Evolutionary conservation across 2,888 invertebrate genomes (phyloP).

Genomic region (Byasa hedistus): DNA sequence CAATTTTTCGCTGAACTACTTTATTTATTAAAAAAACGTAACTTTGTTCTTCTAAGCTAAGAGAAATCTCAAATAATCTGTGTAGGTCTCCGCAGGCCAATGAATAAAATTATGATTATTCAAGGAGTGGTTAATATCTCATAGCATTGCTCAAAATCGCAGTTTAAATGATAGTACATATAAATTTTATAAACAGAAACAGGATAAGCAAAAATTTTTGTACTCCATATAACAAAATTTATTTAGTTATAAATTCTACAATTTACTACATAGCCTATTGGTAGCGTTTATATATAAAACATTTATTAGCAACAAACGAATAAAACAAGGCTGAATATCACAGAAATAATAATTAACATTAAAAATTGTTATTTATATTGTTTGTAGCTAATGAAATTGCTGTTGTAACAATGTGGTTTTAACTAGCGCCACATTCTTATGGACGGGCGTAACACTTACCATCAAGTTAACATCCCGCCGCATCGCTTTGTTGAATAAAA

Average conservation of each 20-base stretch:
- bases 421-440: too few relatives aligned
- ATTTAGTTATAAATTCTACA: constrained; percentile 7
- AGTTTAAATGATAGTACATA: background rate
- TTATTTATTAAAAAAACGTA: too few relatives aligned
- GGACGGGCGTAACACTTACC: too few relatives aligned
- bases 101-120: too few relatives aligned
- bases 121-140: too few relatives aligned
- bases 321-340: constrained; percentile 18
- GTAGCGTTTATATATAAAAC: constrained; percentile 1
- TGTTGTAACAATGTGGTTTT: too few relatives aligned
- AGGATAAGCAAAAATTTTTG: background rate
- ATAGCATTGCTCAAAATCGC: background rate
- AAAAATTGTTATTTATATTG: background rate
- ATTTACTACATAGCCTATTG: background rate
- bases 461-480: too few relatives aligned
- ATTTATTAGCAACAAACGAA: constrained; percentile 4
- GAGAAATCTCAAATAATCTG: background rate
- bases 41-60: too few relatives aligned
- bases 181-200: background rate
- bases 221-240: background rate
- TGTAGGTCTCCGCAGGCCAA: too few relatives aligned
- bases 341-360: constrained; percentile 17
- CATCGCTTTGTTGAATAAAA: too few relatives aligned
- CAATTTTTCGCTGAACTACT: too few relatives aligned
- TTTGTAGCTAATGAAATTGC: too few relatives aligned